phyloP scores from a whole-genome alignment of 2,888 invertebrate species.

The Dexiosoma caninum region DNA sequence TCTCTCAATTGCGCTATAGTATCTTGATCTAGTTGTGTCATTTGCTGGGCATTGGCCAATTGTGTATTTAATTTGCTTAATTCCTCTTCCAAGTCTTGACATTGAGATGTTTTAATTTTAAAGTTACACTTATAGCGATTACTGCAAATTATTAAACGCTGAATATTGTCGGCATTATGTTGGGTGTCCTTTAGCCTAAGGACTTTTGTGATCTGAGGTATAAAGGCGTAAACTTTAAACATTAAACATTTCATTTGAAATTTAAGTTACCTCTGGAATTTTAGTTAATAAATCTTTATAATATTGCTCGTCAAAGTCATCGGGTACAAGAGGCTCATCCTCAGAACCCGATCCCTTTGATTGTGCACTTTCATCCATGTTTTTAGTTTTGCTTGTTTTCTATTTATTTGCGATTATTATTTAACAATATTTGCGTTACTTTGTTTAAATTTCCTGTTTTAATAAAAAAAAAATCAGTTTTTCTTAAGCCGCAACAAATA shows the following conservation, averaged over 20 bases:
- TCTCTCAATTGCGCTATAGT: constrained; percentile 74
- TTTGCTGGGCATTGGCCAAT: constrained; percentile 69
- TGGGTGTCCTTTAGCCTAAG: constrained; percentile 74
- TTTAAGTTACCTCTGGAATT: constrained; percentile 70
- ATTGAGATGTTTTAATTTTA: constrained; percentile 68
- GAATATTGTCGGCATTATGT: constrained; percentile 76
- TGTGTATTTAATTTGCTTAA: constrained; percentile 68
- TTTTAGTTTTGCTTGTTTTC: not conserved
- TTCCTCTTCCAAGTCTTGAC: constrained; percentile 70
- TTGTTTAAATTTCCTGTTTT: constrained; percentile 35
- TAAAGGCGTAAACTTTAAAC: not conserved
- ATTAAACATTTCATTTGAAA: not conserved
- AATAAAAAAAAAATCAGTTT: constrained; percentile 4
- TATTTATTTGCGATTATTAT: not conserved
- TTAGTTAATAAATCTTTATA: constrained; percentile 71
- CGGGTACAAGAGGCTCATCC: constrained; percentile 76
- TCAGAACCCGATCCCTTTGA: constrained; percentile 76
- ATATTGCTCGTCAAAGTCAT: constrained; percentile 76
- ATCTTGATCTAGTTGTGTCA: constrained; percentile 73
- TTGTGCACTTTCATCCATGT: constrained; percentile 61
- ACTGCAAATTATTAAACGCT: constrained; percentile 74
- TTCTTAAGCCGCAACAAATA: constrained; percentile 13
- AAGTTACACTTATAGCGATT: constrained; percentile 72
- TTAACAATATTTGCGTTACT: constrained; percentile 6
- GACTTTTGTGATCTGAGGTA: constrained; percentile 71